A percentile compares a stretch with the other conserved stretches of the same genome.
Conservation (phyloP, 2,888 invertebrate genomes). For the Drosophila neutralis region DNA sequence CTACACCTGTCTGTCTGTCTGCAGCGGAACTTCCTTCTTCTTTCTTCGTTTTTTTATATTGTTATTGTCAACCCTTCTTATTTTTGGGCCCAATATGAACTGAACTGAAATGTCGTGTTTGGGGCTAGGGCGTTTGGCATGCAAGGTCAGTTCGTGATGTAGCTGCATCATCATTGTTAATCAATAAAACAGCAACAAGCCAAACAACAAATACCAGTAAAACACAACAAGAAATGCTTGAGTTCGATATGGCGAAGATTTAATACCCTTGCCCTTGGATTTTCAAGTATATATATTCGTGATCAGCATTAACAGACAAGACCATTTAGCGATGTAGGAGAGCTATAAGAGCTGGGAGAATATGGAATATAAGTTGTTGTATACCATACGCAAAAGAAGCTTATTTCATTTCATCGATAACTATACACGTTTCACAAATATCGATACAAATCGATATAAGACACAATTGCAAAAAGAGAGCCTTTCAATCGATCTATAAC, state of each 20-base stretch:
- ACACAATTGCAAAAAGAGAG: too few relatives aligned
- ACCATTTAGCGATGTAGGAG: too few relatives aligned
- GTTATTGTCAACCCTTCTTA: constrained; percentile 46
- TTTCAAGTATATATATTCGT: too few relatives aligned
- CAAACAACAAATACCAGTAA: constrained; percentile 5
- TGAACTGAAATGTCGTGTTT: constrained; percentile 38
- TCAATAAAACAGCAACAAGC: constrained; percentile 44
- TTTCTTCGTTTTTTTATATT: constrained; percentile 10
- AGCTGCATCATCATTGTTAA: constrained; percentile 55
- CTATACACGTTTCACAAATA: too few relatives aligned
- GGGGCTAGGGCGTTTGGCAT: constrained; percentile 34
- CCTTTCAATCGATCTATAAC: too few relatives aligned
- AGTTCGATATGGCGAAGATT: background rate
- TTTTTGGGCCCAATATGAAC: constrained; percentile 27
- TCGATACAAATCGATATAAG: too few relatives aligned
- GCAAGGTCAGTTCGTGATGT: constrained; percentile 59
- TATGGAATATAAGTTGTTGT: too few relatives aligned
- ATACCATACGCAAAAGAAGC: too few relatives aligned
- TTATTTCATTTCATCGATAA: too few relatives aligned
- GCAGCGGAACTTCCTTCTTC: constrained; percentile 16
- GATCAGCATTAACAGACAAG: too few relatives aligned
- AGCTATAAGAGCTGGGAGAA: too few relatives aligned
- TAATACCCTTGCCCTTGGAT: background rate
- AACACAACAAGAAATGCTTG: background rate
- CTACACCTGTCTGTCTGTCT: constrained; percentile 24